Evolutionary conservation across 2,113 vertebrate species (phyloP).

Genomic region (Sceloporus undulatus): DNA sequence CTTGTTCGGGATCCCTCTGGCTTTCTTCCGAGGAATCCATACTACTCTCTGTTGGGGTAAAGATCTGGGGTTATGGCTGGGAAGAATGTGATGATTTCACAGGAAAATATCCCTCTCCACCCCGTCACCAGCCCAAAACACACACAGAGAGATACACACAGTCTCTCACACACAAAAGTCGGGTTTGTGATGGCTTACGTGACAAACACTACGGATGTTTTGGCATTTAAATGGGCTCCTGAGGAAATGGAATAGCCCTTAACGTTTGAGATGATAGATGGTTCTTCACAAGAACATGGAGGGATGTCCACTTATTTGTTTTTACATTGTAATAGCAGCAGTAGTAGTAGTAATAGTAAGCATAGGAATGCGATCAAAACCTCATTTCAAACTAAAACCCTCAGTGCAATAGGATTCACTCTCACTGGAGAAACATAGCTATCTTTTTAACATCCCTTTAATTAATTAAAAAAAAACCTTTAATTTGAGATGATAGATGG

Average conservation of each 20-base stretch:
- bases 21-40: conserved; percentile 71
- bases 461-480: no score
- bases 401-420: conserved; percentile 23
- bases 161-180: not conserved
- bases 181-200: conserved; percentile 50
- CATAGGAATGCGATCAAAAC: conserved; percentile 15
- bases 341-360: no score
- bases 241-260: conserved; percentile 34
- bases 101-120: conserved; percentile 39
- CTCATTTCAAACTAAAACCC: conserved; percentile 8
- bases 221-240: conserved; percentile 33
- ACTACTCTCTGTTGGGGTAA: conserved; percentile 60
- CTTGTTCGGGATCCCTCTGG: conserved; percentile 58
- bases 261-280: conserved; percentile 24
- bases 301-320: conserved; percentile 6
- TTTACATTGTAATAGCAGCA: no score
- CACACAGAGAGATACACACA: no score
- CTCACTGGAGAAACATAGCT: conserved; percentile 51
- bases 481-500: conserved; percentile 24
- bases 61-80: conserved; percentile 50
- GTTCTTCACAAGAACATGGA: conserved; percentile 29
- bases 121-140: no score
- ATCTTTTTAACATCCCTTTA: not conserved
- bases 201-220: conserved; percentile 46
- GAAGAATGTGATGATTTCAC: conserved; percentile 27